These are phyloP conservation scores for Phallusia fumigata DNA, from an alignment of 23 tunicate species.

Conservation along the genomic window DNA sequence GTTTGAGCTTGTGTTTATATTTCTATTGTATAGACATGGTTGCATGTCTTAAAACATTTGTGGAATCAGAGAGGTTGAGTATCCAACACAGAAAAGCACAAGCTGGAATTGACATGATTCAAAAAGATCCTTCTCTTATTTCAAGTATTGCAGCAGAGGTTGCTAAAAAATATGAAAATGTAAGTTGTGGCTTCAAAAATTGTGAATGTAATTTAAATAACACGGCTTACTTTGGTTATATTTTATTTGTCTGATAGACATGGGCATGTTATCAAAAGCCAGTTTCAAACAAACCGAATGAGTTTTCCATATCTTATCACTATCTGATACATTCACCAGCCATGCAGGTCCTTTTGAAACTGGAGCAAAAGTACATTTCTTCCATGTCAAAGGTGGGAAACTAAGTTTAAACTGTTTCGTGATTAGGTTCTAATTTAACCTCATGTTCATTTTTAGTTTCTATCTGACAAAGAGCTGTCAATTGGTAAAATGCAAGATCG, in stretches of 20 bases:
- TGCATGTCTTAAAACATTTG: slow-evolving; percentile 35
- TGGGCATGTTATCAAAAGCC: slow-evolving; percentile 49
- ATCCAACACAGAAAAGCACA: slow-evolving; percentile 30
- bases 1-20: not conserved
- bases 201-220: not conserved
- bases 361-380: slow-evolving; percentile 57
- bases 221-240: not conserved
- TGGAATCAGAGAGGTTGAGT: slow-evolving; percentile 35
- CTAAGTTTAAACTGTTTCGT: not conserved
- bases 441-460: slow-evolving; percentile 28
- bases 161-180: slow-evolving; percentile 67
- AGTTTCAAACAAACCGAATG: slow-evolving; percentile 4
- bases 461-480: slow-evolving; percentile 48
- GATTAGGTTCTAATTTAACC: not conserved
- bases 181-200: not conserved
- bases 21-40: slow-evolving; percentile 38
- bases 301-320: slow-evolving; percentile 71
- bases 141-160: slow-evolving; percentile 34
- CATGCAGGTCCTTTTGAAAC: slow-evolving; percentile 62
- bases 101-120: slow-evolving; percentile 7
- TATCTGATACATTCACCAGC: slow-evolving; percentile 86
- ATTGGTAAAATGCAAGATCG: slow-evolving; percentile 56
- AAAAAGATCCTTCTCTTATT: slow-evolving; percentile 36
- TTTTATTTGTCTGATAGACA: slow-evolving; percentile 22
- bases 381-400: slow-evolving; percentile 46